Base-by-base conservation (phyloP, 1,140 invertebrate genomes). In the Eueides isabella region DNA sequence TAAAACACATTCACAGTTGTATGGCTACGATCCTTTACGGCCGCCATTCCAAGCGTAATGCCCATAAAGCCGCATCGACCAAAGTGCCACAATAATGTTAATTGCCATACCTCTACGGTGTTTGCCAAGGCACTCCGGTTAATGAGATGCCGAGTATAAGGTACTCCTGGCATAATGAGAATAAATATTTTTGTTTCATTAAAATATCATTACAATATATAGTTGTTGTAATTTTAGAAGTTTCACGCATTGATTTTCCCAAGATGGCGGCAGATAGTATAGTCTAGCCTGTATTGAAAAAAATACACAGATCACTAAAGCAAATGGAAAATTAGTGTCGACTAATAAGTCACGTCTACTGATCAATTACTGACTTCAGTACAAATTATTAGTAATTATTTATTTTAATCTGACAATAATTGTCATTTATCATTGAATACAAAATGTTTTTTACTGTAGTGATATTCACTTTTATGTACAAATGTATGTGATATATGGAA, bases 21-120 rank as follows among this genome's bases (percentile, higher is more conserved):
- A 76, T 55, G 66, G 62, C 66, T 23, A 67, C 65, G 35, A 29
- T 66, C 71, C 74, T 73, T 73, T 78, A 76, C 63, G 64, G 41
- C 67, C 31, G 67, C 35, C 38, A 35, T 74, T 74, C 29, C 30
- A 48, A 19, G 41, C 41, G 48, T 74, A 55, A 70, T 65, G 33
- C 31, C 44, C 28, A 69, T 76, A 76, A 76, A 79, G 67, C 55
- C 64, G 69, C 44, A 76, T 75, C 66, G 63, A 41, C 63, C 55
- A 26, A 67, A 76, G 62, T 79, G 61, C 48, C 70, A 61, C 71
- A 63, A 70, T 76, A 63, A 77, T 73, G 66, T 75, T 84, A 84
- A 84, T 85, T 82, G 71, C 70, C 76, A 72, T 77, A 79, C 80
- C 77, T 80, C 71, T 65, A 71, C 72, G 48, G 48, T 68, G 79